Conservation (phyloP, 2,113 vertebrate species). For the Phasianus colchicus region DNA sequence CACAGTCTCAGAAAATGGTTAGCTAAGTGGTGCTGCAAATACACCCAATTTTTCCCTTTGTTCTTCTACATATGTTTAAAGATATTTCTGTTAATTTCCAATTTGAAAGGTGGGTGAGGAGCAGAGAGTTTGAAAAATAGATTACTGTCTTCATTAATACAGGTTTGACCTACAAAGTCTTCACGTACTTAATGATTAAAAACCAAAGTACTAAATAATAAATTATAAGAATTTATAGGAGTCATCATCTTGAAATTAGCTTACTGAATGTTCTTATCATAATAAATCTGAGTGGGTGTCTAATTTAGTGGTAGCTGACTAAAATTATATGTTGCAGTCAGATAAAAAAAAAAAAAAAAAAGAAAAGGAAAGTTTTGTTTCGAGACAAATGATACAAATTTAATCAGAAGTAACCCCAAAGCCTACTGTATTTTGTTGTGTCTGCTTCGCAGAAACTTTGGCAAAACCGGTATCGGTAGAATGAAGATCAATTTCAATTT, state of each 20-base stretch:
- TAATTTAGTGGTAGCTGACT: constrained; percentile 89
- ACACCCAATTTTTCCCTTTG: constrained; percentile 70
- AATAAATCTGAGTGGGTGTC: constrained; percentile 88
- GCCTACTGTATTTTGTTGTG: constrained; percentile 31
- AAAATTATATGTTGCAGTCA: constrained; percentile 86
- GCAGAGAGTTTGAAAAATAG: constrained; percentile 86
- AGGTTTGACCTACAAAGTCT: constrained; percentile 91
- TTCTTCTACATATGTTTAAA: constrained; percentile 84
- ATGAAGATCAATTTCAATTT: constrained; percentile 70
- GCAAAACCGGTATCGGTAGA: constrained; percentile 23
- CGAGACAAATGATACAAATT: constrained; percentile 85
- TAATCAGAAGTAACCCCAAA: constrained; percentile 82
- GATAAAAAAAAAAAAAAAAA: constrained; percentile 71
- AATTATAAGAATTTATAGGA: constrained; percentile 92
- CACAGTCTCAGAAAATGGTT: constrained; percentile 57
- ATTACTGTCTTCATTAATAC: constrained; percentile 89
- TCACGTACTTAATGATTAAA: constrained; percentile 90
- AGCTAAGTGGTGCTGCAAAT: constrained; percentile 57
- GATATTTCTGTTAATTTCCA: constrained; percentile 86
- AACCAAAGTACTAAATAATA: constrained; percentile 90
- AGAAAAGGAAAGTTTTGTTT: constrained; percentile 80
- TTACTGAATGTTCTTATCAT: constrained; percentile 90
- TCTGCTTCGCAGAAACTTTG: constrained; percentile 60
- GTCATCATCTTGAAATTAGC: constrained; percentile 91
- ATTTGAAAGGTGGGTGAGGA: constrained; percentile 85